Base-by-base conservation (phyloP, 2,888 invertebrate genomes). In the Sesia bembeciformis region DNA sequence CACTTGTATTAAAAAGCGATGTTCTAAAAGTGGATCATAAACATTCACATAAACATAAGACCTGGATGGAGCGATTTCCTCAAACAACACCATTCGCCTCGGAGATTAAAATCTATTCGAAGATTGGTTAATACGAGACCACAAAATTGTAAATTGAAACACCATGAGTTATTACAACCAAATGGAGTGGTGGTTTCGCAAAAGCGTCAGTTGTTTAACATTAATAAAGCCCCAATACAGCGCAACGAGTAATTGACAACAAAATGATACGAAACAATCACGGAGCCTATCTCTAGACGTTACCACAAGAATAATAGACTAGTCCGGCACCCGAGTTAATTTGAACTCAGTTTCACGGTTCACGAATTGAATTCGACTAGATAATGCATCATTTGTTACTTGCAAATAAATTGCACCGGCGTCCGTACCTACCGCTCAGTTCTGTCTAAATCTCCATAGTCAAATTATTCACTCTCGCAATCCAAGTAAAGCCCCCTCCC, bases 391-490 rank as follows among this genome's bases (percentile, higher is more conserved):
- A 74, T 74, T 72, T 71, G 60, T 60, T 60, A 62, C 56, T 76
- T 73, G 70, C 75, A 75, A 80, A 82, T 81, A 80, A 81, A 81
- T 81, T 80, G 80, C 76, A 74, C 65, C 61, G 70, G 69, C 77
- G 72, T 73, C 70, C 70, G 71, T 52, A 40, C 40, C 40, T 52
- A 40, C 52, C 8, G 40, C 52, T 40, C 50, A 50, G 52, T 23
- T 23, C 52, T 23, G 55, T 66, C 73, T 67, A 70, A 79, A 76
- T 81, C 81, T 83, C 81, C 81, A 79, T 80, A 85, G 80, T 84
- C 80, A 84, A 86, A 87, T 87, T 87, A 87, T 84, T 86, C 86
- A 84, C 84, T 84, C 76, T 77, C 76, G 75, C 83, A 83, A 85
- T 81, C 83, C 84, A 64, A 77, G 75, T 76, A 81, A 78, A 81